Base-by-base conservation (phyloP, 2,888 invertebrate species). In the Athalia cordata region DNA sequence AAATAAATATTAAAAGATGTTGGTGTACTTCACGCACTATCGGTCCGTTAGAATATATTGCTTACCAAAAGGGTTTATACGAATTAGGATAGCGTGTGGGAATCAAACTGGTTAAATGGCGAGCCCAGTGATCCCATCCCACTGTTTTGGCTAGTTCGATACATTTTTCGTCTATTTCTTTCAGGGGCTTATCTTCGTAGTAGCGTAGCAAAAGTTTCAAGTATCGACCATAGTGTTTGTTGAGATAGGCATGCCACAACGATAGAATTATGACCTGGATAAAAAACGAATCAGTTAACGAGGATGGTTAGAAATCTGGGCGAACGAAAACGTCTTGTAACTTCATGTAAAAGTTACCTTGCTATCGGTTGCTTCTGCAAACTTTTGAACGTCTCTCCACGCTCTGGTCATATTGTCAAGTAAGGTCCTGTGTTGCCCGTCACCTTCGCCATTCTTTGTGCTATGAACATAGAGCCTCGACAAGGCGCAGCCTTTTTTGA, bases 161-260 rank as follows among this genome's bases (percentile, higher is more conserved):
- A 49, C 94, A 91, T 57, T 93, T 93, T 80, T 93, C 94, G 77
- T 96, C 96, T 3, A 94, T 91, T 64, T 97, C 97, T 74, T 93
- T 93, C 52, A 92, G 92, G 3, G 95, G 93, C 83, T 96, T 95
- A 59, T 98, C 98, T 83, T 99, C 99, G 80, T 93, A 93, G 81
- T 95, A 92, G 90, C 95, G 95, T 80, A 91, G 88, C 43, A 97
- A 91, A 81, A 95, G 92, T 89, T 96, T 97, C 81, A 96, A 90
- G 81, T 95, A 95, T 80, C 96, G 94, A 0, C 97, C 98, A 91
- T 95, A 96, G 77, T 97, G 96, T 80, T 93, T 92, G 85, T 95
- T 92, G 0, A 94, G 93, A 85, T 95, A 93, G 65, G 96, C 95
- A 88, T 98, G 96, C 94, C 96, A 96, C 61, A 96, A 91, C 11